Percentiles rank a stretch among this genome's conserved stretches.
These are phyloP conservation scores for Odontophorus gujanensis DNA, from an alignment of 2,113 vertebrate genomes.

Conservation along the genomic window DNA sequence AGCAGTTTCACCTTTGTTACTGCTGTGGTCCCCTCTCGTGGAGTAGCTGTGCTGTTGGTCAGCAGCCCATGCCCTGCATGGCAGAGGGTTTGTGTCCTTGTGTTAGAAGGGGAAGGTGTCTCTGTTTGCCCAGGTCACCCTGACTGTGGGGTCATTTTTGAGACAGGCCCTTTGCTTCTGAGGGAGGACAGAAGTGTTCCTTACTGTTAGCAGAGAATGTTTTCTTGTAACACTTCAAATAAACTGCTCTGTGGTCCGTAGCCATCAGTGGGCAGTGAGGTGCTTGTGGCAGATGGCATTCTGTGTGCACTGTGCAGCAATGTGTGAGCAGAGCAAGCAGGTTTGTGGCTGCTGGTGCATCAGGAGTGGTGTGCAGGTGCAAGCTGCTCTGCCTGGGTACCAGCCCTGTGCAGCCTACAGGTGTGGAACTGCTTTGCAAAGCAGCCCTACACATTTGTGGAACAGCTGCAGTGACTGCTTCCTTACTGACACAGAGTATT, in stretches of 20 bases:
- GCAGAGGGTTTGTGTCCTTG: neutral
- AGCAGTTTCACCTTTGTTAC: neutral
- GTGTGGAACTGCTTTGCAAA: neutral
- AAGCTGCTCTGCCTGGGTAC: neutral
- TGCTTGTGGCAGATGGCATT: neutral
- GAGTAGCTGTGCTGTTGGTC: neutral
- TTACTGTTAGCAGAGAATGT: neutral
- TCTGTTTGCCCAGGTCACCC: neutral
- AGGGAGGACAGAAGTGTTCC: neutral
- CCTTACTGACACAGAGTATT: neutral
- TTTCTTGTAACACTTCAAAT: neutral
- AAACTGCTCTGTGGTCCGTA: neutral
- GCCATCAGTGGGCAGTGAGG: neutral
- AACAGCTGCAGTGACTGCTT: neutral
- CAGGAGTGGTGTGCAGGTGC: neutral
- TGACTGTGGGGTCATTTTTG: neutral
- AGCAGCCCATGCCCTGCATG: neutral
- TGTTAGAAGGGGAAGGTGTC: neutral
- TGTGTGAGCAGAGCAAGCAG: neutral
- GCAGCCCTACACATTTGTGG: neutral
- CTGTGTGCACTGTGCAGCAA: neutral
- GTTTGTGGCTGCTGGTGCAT: neutral
- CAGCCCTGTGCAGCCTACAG: accelerated
- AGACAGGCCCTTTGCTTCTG: neutral
- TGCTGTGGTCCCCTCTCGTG: neutral